Base-by-base conservation (phyloP, 2,113 vertebrate genomes). In the Mirounga angustirostris region DNA sequence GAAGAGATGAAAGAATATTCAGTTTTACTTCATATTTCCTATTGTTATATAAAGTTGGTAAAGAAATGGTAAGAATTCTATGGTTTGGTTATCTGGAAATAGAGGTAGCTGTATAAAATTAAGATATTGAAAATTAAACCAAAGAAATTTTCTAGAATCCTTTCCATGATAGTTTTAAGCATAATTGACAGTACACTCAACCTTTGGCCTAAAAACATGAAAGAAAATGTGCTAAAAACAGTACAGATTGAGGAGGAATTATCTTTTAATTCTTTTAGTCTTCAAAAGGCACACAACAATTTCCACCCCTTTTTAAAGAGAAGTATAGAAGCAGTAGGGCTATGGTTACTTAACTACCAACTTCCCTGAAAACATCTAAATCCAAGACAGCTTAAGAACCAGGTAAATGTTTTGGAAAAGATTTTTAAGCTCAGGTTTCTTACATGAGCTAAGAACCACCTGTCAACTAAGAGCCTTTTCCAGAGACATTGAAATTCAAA, bases 391-490 rank as follows among this genome's bases (percentile, higher is more conserved):
- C 4, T 98, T 97, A 96, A 90, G 63, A 93, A 82, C 43, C 18
- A 78, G 50, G 19, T 95, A 85, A 84, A 93, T 74, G 10, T 96
- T 98, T 98, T 96, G 21, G 92, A 73, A 95, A 97, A 91, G 88
- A 71, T 96, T 97, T 97, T 88, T 97, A 96, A 92, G 80, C 81
- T 95, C 76, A 26, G 7, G 91, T 98, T 98, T 98, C 89, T 96
- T 74, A 85, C 26, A 89, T 79, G 78, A 94, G 56, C 56, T 94
- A 22, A 93, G 97, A 98, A 93, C 50, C 40, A 98, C 54, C 90
- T 98, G 93, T 73, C 94, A 89, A 65, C 84, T 97, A 40, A 83
- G 71, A 96, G 87, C 87, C 46, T 95, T 97, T 95, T 86, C n/a
- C 54, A 22, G 97, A 97, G 9, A 94, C n/a, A 10, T 1, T 91